A percentile compares a stretch with the other conserved stretches of the same genome.
Conservation (phyloP, 2,888 invertebrate genomes). For the Chironomus tentans region DNA sequence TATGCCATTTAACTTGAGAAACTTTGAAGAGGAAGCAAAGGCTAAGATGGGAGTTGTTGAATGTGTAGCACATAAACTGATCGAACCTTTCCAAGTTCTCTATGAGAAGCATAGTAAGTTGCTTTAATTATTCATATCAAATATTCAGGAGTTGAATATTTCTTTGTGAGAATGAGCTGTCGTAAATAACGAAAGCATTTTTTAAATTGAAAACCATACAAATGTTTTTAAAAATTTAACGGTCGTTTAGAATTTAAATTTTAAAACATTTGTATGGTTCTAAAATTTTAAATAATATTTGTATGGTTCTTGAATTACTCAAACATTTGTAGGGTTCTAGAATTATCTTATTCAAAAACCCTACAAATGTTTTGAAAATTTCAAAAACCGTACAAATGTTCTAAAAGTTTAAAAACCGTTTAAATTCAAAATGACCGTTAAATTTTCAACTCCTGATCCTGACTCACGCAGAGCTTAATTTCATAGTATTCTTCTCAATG, state of each 20-base stretch:
- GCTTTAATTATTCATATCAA: no score
- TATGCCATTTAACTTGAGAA: conserved; percentile 95
- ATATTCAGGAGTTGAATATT: no score
- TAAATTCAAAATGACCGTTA: background rate
- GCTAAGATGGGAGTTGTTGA: conserved; percentile 97
- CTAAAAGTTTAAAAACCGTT: background rate
- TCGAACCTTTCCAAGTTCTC: conserved; percentile 95
- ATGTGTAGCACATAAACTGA: conserved; percentile 94
- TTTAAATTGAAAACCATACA: no score
- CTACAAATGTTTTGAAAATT: background rate
- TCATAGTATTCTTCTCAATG: conserved; percentile 7
- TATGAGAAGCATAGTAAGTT: conserved; percentile 60
- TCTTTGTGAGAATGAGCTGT: no score
- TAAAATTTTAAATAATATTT: no score
- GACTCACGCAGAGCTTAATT: conserved; percentile 13
- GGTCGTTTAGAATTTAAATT: no score
- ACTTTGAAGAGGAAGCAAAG: conserved; percentile 94
- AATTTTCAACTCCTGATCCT: background rate
- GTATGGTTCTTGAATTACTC: no score
- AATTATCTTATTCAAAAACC: background rate
- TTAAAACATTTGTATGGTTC: no score
- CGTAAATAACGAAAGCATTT: no score
- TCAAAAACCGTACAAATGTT: background rate
- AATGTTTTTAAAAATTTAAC: no score
- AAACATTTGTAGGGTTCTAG: no score